phyloP scores from a whole-genome alignment of 1,140 invertebrate species.

The Eufriesea mexicana region DNA sequence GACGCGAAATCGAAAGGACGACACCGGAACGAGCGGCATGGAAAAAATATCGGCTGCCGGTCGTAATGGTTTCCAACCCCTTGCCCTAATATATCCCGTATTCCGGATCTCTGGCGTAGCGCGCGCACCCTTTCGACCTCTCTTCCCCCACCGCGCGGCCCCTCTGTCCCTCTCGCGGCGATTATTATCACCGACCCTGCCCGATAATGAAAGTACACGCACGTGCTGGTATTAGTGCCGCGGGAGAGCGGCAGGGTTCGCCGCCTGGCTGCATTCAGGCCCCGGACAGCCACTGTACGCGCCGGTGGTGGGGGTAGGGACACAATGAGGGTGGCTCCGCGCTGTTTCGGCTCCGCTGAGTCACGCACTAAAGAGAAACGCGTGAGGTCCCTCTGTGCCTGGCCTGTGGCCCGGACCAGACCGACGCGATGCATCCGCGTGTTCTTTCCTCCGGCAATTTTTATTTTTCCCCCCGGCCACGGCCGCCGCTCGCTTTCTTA shows the following conservation, averaged over 20 bases:
- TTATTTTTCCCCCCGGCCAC: not conserved
- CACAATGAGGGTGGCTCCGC: constrained; percentile 54
- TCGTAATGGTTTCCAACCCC: constrained; percentile 51
- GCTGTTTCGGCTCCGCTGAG: constrained; percentile 63
- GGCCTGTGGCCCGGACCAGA: constrained; percentile 16
- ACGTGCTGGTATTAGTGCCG: constrained; percentile 53
- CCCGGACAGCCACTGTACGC: constrained; percentile 28
- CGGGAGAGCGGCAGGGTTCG: constrained; percentile 60
- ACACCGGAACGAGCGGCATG: constrained; percentile 20
- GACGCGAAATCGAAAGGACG: constrained; percentile 32
- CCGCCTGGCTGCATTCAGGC: constrained; percentile 66
- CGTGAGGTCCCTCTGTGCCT: constrained; percentile 39
- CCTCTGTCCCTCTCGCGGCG: constrained; percentile 6
- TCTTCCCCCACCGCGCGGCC: not conserved
- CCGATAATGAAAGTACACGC: constrained; percentile 66
- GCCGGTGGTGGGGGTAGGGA: not conserved
- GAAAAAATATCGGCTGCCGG: constrained; percentile 43
- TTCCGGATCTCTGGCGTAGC: constrained; percentile 31
- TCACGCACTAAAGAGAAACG: constrained; percentile 62
- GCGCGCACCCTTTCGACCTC: constrained; percentile 44
- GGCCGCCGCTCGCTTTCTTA: not conserved
- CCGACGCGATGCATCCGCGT: not conserved
- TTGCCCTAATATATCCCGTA: constrained; percentile 57
- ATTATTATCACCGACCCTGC: constrained; percentile 66
- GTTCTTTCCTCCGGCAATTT: not conserved